These are phyloP conservation scores for Chironex yamaguchii DNA, from an alignment of 30 jellyfish, hydroid and myxozoan species.

Conservation along the genomic window DNA sequence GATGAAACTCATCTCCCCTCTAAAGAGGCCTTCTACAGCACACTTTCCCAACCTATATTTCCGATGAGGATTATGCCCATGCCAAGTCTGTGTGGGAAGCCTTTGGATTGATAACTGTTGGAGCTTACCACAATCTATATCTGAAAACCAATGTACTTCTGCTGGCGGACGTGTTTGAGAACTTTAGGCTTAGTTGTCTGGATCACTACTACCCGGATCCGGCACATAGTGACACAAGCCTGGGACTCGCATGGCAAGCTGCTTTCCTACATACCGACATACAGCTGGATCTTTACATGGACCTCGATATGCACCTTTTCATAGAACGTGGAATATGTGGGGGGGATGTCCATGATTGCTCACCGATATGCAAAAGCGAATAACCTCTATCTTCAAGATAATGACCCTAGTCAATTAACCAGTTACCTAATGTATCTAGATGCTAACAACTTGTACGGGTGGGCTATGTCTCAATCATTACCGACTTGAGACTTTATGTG, in stretches of 20 bases:
- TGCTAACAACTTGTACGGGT: conserved; percentile 80
- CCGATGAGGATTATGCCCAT: conserved; percentile 56
- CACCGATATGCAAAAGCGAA: conserved; percentile 64
- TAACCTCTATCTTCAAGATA: background rate
- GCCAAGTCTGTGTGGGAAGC: conserved; percentile 26
- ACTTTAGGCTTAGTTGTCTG: conserved; percentile 22
- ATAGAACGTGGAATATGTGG: conserved; percentile 70
- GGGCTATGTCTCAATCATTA: conserved; percentile 80
- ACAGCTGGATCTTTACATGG: conserved; percentile 21
- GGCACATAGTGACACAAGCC: conserved; percentile 31
- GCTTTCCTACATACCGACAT: conserved; percentile 29
- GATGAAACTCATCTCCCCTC: conserved; percentile 52
- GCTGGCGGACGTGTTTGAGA: conserved; percentile 56
- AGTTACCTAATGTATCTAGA: conserved; percentile 57
- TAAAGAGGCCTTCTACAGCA: conserved; percentile 19
- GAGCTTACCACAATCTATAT: conserved; percentile 44
- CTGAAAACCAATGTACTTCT: conserved; percentile 28
- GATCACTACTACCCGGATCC: conserved; percentile 56
- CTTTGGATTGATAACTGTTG: background rate
- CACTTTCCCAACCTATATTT: background rate
- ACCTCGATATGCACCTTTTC: conserved; percentile 19
- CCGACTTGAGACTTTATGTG: conserved; percentile 70
- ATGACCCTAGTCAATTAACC: conserved; percentile 12
- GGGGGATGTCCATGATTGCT: conserved; percentile 14
- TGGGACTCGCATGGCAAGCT: conserved; percentile 70